Conservation (phyloP, 2,113 vertebrate species). For the Callopanchax toddi region DNA sequence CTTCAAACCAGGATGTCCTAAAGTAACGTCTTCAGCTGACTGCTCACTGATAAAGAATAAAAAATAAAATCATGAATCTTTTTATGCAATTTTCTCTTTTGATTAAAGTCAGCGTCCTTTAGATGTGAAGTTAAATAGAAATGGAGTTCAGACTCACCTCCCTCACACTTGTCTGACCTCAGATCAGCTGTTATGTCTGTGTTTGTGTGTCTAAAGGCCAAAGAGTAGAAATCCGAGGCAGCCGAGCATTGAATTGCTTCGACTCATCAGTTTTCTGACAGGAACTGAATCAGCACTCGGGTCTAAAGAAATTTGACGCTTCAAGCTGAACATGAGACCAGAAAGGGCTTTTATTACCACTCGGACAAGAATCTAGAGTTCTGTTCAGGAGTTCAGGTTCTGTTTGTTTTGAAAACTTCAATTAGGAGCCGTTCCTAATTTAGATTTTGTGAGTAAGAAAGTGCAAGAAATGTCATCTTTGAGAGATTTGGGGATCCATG, state of each 20-base stretch:
- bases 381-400: background rate
- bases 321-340: background rate
- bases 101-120: constrained; percentile 1
- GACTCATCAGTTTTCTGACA: constrained; percentile 3
- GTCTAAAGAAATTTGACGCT: background rate
- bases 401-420: background rate
- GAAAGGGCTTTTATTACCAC: background rate
- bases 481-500: too few species aligned
- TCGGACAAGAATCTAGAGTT: background rate
- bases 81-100: background rate
- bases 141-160: background rate
- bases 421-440: too few species aligned
- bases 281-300: constrained; percentile 1
- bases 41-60: too few species aligned
- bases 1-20: too few species aligned
- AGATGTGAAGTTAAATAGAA: background rate
- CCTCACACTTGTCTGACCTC: constrained; percentile 1
- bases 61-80: too few species aligned
- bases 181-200: background rate
- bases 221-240: background rate
- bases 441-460: too few species aligned
- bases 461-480: too few species aligned
- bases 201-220: constrained; percentile 4
- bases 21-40: too few species aligned
- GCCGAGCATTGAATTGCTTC: background rate